These are phyloP conservation scores for Dendrocincla fuliginosa DNA, from an alignment of 2,797 vertebrate genomes.

Conservation along the genomic window DNA sequence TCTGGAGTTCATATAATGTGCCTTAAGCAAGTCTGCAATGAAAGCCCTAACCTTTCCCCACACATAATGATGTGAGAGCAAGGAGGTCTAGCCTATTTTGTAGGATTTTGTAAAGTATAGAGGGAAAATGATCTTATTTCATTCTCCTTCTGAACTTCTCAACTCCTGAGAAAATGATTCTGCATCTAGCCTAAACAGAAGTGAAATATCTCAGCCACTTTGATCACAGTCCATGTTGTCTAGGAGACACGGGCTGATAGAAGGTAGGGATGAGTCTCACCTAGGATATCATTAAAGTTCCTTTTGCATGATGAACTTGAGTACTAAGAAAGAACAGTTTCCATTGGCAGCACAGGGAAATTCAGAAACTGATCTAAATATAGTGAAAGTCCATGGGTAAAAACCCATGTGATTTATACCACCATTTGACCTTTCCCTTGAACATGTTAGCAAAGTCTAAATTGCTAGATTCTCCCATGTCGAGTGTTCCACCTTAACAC, in stretches of 20 bases:
- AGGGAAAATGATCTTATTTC: conserved; percentile 13
- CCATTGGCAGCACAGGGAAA: background rate
- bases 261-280: background rate
- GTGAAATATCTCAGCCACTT: background rate
- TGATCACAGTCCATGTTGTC: background rate
- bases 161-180: background rate
- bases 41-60: background rate
- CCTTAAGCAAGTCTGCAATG: background rate
- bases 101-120: background rate
- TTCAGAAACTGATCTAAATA: background rate
- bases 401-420: background rate
- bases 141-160: conserved; percentile 22
- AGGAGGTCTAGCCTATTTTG: background rate
- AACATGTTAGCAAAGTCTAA: background rate
- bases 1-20: background rate
- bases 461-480: background rate
- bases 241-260: background rate
- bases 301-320: background rate
- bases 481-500: background rate
- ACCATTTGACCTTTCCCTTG: background rate
- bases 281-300: background rate
- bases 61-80: background rate
- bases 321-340: background rate
- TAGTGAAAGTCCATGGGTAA: background rate
- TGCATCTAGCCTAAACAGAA: background rate